Evolutionary conservation across 2,888 invertebrate genomes (phyloP).

Genomic region (Scrobipalpa atriplicella): DNA sequence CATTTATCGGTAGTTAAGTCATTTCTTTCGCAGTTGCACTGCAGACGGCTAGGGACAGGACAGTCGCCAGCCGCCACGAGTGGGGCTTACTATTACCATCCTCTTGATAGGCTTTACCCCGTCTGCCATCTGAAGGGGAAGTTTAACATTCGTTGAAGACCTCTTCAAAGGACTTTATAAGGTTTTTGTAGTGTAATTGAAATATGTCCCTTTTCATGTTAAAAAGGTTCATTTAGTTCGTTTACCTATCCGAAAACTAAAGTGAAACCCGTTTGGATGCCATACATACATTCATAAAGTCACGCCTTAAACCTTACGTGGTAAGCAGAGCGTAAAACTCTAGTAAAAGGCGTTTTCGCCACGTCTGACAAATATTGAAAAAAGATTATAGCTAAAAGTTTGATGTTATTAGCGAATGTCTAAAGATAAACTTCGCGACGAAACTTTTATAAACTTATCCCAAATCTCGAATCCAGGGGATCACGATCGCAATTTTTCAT

Average conservation of each 20-base stretch:
- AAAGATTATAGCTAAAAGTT: not conserved
- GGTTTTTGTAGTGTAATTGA: conserved; percentile 19
- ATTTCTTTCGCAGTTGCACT: conserved; percentile 48
- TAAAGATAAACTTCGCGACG: not conserved
- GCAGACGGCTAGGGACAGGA: conserved; percentile 56
- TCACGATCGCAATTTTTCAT: conserved; percentile 32
- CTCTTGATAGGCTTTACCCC: conserved; percentile 18
- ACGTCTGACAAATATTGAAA: too few relatives aligned
- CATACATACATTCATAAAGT: too few relatives aligned
- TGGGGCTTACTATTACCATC: conserved; percentile 57
- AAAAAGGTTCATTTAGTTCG: too few relatives aligned
- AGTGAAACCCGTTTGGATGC: too few relatives aligned
- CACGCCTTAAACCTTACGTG: too few relatives aligned
- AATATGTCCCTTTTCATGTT: conserved; percentile 14
- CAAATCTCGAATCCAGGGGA: conserved; percentile 8
- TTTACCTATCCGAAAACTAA: too few relatives aligned
- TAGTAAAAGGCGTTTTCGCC: too few relatives aligned
- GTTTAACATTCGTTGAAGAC: conserved; percentile 5
- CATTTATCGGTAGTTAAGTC: conserved; percentile 46
- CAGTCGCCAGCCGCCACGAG: conserved; percentile 58
- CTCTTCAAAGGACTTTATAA: not conserved
- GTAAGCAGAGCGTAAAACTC: too few relatives aligned
- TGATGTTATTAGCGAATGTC: not conserved
- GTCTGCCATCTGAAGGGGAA: conserved; percentile 15
- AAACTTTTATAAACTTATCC: conserved; percentile 1